These are phyloP conservation scores for Resseliella maxima DNA, from an alignment of 2,888 invertebrate genomes.

Conservation along the genomic window DNA sequence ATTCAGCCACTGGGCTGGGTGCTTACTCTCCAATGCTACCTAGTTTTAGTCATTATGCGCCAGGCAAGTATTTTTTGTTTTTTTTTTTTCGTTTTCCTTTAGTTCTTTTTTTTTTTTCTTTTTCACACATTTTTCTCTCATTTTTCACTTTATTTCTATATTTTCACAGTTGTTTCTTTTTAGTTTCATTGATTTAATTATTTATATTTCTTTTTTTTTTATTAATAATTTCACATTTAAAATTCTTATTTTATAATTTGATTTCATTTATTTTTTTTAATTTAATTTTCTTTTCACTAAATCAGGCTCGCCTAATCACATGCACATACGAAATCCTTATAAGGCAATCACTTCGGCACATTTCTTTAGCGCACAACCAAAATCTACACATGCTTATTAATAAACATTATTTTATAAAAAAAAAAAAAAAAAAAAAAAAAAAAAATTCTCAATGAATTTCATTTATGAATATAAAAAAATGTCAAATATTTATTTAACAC, in stretches of 20 bases:
- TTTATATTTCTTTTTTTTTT: background rate
- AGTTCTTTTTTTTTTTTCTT: background rate
- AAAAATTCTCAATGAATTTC: background rate
- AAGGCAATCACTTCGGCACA: constrained; percentile 47
- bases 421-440: background rate
- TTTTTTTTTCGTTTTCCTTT: background rate
- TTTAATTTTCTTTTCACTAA: constrained; percentile 33
- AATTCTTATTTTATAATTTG: background rate
- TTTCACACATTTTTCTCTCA: background rate
- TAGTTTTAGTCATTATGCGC: constrained; percentile 76
- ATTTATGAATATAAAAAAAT: background rate
- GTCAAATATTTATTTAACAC: background rate
- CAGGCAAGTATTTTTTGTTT: constrained; percentile 70
- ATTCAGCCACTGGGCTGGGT: constrained; percentile 62
- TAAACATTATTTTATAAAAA: background rate
- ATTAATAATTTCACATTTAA: too few relatives aligned
- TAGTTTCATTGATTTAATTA: background rate
- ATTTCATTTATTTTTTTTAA: background rate
- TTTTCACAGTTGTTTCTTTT: constrained; percentile 15
- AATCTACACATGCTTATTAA: constrained; percentile 49
- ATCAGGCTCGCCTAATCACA: constrained; percentile 46
- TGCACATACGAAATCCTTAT: constrained; percentile 39
- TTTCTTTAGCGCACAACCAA: constrained; percentile 29
- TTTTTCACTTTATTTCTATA: background rate
- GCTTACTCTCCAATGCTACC: constrained; percentile 75